phyloP scores from a whole-genome alignment of 2,888 invertebrate genomes.

The Andrena camellia region DNA sequence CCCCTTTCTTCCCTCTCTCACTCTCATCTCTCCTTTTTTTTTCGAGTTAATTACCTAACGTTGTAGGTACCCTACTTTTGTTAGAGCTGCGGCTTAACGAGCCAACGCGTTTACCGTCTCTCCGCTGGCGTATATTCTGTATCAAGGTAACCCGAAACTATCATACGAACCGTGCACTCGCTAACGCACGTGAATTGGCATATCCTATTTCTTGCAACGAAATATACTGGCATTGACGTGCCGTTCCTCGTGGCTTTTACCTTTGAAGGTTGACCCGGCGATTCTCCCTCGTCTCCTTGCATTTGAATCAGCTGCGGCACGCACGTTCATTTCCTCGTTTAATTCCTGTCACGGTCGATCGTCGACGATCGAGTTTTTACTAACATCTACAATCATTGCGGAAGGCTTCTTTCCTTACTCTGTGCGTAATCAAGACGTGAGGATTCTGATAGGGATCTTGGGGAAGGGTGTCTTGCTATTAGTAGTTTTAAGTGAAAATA shows the following conservation, averaged over 20 bases:
- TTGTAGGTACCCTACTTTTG: slow-evolving; percentile 64
- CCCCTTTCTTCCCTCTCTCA: background rate
- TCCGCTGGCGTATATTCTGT: slow-evolving; percentile 46
- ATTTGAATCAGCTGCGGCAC: background rate
- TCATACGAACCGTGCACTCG: slow-evolving; percentile 31
- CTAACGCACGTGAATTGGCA: slow-evolving; percentile 54
- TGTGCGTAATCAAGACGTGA: background rate
- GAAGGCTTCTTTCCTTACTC: background rate
- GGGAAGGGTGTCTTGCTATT: background rate
- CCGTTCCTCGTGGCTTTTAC: slow-evolving; percentile 57
- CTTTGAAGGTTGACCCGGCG: slow-evolving; percentile 57
- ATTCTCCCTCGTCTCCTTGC: slow-evolving; percentile 24
- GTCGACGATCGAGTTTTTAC: background rate
- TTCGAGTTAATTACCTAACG: slow-evolving; percentile 64
- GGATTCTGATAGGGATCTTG: background rate
- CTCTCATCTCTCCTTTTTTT: background rate
- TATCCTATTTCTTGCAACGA: slow-evolving; percentile 67
- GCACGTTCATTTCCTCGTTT: slow-evolving; percentile 3
- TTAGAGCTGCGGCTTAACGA: background rate
- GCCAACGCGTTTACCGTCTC: slow-evolving; percentile 17
- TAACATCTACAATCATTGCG: background rate
- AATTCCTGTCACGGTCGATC: background rate
- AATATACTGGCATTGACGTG: slow-evolving; percentile 66
- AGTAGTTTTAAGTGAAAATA: too few species aligned
- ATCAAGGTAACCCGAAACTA: slow-evolving; percentile 67